A percentile compares a stretch with the other conserved stretches of the same genome.
Conservation (phyloP, 2,113 vertebrate genomes). For the Psilopsiagon aurifrons region DNA sequence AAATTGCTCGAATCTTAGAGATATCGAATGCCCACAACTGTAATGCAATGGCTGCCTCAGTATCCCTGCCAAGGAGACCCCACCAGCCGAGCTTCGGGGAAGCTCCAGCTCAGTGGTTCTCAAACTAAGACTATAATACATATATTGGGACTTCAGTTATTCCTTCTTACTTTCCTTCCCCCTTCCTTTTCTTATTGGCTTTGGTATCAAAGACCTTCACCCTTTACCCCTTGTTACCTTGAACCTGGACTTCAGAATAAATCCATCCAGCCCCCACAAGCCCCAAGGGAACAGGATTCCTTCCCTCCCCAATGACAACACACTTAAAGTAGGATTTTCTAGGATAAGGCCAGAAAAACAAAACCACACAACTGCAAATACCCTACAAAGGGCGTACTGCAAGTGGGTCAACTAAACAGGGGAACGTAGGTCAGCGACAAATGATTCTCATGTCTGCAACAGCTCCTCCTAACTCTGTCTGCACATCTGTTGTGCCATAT, state of each 20-base stretch:
- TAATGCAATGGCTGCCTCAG: not conserved
- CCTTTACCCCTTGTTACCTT: not conserved
- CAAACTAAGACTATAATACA: not conserved
- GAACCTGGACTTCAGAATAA: not conserved
- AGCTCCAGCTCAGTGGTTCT: not conserved
- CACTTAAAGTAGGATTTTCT: not conserved
- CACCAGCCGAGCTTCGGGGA: not conserved
- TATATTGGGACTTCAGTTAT: not conserved
- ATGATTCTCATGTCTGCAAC: not conserved
- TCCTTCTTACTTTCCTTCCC: not conserved
- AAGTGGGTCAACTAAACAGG: not conserved
- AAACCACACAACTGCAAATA: not conserved
- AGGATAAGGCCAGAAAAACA: not conserved
- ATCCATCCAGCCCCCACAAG: not conserved
- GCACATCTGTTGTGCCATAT: not conserved
- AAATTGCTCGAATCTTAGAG: not conserved
- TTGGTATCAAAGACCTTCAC: not conserved
- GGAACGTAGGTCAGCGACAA: not conserved
- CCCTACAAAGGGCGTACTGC: not conserved
- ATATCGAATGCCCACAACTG: not conserved
- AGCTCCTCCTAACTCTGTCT: not conserved
- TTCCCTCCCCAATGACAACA: not conserved
- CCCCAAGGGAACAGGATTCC: not conserved
- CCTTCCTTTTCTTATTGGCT: not conserved
- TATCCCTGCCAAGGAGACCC: not conserved